phyloP scores from a whole-genome alignment of 2,888 invertebrate species.

The Zele albiditarsus region DNA sequence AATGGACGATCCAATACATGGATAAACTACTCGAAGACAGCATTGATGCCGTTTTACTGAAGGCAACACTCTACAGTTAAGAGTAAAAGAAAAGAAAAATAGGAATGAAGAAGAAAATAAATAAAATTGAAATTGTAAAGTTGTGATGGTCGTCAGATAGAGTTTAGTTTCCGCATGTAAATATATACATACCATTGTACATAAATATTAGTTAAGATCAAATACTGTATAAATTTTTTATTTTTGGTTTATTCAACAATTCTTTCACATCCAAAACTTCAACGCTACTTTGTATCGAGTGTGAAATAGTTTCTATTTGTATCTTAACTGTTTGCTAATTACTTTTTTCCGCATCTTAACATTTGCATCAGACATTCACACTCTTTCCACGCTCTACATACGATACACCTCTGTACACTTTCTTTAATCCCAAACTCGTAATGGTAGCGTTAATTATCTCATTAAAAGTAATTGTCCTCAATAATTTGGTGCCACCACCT shows the following conservation, averaged over 20 bases:
- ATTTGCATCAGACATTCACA: constrained; percentile 63
- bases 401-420: neutral
- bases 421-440: constrained; percentile 39
- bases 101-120: constrained; percentile 7
- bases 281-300: neutral
- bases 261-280: neutral
- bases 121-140: neutral
- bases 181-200: neutral
- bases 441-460: constrained; percentile 68
- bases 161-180: constrained; percentile 41
- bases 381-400: constrained; percentile 32
- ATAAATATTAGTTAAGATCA: neutral
- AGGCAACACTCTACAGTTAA: constrained; percentile 7
- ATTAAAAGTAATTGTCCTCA: constrained; percentile 71
- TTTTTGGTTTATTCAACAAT: neutral
- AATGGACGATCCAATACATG: constrained; percentile 47
- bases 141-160: constrained; percentile 29
- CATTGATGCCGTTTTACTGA: neutral
- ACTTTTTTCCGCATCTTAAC: constrained; percentile 53
- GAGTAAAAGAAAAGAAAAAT: constrained; percentile 24
- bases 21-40: constrained; percentile 36
- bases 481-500: constrained; percentile 68
- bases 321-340: constrained; percentile 65
- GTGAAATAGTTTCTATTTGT: neutral
- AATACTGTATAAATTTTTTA: neutral